phyloP scores from a whole-genome alignment of 2,797 vertebrate species.

The Typhlichthys eigenmanni region DNA sequence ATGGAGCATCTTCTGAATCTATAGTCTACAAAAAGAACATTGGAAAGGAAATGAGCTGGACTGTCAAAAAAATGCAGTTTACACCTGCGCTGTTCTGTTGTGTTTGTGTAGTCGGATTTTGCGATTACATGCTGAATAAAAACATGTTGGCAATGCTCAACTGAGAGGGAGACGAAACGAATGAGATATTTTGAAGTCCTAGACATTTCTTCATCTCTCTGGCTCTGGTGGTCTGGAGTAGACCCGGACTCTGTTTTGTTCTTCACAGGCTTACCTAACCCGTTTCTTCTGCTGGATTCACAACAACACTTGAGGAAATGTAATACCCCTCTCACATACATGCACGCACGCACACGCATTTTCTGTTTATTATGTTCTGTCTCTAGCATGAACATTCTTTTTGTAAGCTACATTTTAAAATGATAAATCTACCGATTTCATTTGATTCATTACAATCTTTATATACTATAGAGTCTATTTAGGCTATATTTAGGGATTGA shows the following conservation, averaged over 20 bases:
- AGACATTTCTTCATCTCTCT: constrained; percentile 9
- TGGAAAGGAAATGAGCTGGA: neutral
- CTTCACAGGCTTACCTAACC: constrained; percentile 27
- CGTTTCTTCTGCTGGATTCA: constrained; percentile 43
- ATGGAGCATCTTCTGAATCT: constrained; percentile 23
- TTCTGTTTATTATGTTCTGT: neutral
- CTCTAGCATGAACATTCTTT: neutral
- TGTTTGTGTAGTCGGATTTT: constrained; percentile 24
- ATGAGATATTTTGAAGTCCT: constrained; percentile 27
- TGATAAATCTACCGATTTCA: neutral
- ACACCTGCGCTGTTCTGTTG: constrained; percentile 9
- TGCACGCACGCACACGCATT: neutral
- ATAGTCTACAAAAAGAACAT: constrained; percentile 21
- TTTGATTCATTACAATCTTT: neutral
- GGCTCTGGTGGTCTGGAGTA: constrained; percentile 23
- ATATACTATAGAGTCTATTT: no score
- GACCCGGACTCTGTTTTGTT: constrained; percentile 7
- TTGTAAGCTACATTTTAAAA: no score
- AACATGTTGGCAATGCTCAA: neutral
- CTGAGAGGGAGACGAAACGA: constrained; percentile 1
- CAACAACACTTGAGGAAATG: constrained; percentile 1
- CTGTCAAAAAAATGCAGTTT: constrained; percentile 1
- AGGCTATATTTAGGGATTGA: neutral
- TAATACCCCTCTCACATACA: neutral
- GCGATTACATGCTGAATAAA: constrained; percentile 15